Evolutionary conservation across 1,140 invertebrate species (phyloP).

Genomic region (Drosophila kohkoa): DNA sequence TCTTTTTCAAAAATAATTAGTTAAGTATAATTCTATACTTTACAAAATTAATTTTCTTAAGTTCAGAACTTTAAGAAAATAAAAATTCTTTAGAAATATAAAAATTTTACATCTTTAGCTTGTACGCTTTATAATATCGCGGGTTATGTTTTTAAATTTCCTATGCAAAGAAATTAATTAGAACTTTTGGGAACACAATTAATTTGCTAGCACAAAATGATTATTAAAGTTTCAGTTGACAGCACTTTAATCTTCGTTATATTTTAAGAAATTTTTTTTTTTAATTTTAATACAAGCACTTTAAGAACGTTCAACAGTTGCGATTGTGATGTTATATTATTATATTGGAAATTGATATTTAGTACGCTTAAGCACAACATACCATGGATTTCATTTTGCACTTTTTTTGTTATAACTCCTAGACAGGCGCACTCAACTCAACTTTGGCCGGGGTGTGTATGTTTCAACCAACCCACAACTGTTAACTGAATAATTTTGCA

Average conservation of each 20-base stretch:
- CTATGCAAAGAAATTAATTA: background rate
- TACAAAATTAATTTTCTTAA: too few relatives aligned
- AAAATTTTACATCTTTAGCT: background rate
- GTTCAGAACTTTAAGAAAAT: too few relatives aligned
- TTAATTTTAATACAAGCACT: slow-evolving; percentile 18
- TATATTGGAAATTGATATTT: slow-evolving; percentile 34
- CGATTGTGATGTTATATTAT: background rate
- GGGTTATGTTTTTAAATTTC: background rate
- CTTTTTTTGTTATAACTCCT: slow-evolving; percentile 58
- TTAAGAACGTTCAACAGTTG: slow-evolving; percentile 26
- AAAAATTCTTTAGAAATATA: background rate
- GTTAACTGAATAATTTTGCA: slow-evolving; percentile 84
- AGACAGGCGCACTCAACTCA: slow-evolving; percentile 45
- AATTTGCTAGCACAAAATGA: slow-evolving; percentile 7
- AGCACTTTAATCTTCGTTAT: slow-evolving; percentile 18
- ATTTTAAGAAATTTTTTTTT: slow-evolving; percentile 17
- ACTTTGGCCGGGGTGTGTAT: slow-evolving; percentile 62
- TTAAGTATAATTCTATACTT: too few relatives aligned
- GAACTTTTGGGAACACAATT: slow-evolving; percentile 4
- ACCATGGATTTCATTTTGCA: slow-evolving; percentile 84
- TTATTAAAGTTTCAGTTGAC: slow-evolving; percentile 9
- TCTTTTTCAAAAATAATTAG: too few relatives aligned
- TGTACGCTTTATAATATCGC: background rate
- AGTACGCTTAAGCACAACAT: slow-evolving; percentile 69
- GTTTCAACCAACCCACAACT: slow-evolving; percentile 83